These are phyloP conservation scores for Cotesia vestalis DNA, from an alignment of 1,140 invertebrate genomes.

Conservation along the genomic window DNA sequence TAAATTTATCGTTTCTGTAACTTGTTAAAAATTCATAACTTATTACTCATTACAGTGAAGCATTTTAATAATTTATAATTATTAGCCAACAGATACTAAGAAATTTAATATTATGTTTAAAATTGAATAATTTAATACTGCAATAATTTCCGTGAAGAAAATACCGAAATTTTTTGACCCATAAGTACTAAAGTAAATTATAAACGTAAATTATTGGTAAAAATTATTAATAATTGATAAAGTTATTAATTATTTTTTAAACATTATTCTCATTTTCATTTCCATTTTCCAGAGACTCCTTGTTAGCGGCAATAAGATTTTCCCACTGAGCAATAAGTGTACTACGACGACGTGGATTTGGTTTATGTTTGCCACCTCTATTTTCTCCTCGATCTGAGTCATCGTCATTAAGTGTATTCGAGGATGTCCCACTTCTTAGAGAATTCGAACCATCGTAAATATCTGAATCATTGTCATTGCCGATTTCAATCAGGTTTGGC, in stretches of 20 bases:
- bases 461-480: constrained; percentile 57
- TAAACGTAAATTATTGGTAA: background rate
- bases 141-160: constrained; percentile 4
- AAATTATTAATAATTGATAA: background rate
- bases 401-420: constrained; percentile 55
- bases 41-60: too few species aligned
- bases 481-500: constrained; percentile 61
- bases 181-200: background rate
- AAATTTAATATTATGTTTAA: too few species aligned
- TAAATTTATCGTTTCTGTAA: background rate
- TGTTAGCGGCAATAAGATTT: constrained; percentile 61
- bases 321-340: constrained; percentile 68
- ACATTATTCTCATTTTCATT: constrained; percentile 52
- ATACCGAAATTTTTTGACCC: constrained; percentile 15
- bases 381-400: constrained; percentile 51
- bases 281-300: constrained; percentile 54
- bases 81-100: too few species aligned
- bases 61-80: too few species aligned
- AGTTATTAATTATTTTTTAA: constrained; percentile 31
- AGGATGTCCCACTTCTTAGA: constrained; percentile 53
- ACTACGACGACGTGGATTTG: constrained; percentile 60
- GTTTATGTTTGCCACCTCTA: constrained; percentile 51
- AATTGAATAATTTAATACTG: too few species aligned
- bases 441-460: constrained; percentile 56
- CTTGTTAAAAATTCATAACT: too few species aligned